phyloP scores from a whole-genome alignment of 2,888 invertebrate genomes.

The Eupithecia subumbrata region DNA sequence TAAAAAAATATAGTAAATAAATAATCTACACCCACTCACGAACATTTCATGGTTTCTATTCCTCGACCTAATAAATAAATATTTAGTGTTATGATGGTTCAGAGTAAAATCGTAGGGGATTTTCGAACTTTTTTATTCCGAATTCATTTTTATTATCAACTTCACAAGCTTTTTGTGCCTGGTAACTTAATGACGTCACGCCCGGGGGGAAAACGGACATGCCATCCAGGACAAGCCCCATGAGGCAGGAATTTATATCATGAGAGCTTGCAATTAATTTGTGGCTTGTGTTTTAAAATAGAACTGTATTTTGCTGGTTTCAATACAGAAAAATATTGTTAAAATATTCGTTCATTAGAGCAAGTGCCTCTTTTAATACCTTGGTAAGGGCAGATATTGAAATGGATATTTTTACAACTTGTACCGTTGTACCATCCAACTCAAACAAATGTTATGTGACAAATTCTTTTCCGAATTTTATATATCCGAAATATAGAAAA shows the following conservation, averaged over 20 bases:
- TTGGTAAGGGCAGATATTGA: too few relatives aligned
- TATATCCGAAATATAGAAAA: too few relatives aligned
- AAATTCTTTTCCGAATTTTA: too few relatives aligned
- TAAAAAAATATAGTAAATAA: too few relatives aligned
- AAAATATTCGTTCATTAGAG: too few relatives aligned
- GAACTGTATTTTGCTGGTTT: neutral
- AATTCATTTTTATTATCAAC: neutral
- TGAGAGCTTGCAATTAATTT: slow-evolving; percentile 22
- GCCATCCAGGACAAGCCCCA: slow-evolving; percentile 16
- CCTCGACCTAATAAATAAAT: neutral
- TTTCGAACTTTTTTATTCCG: neutral
- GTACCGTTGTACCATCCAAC: too few relatives aligned
- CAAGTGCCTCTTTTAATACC: too few relatives aligned
- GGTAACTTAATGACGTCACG: slow-evolving; percentile 17
- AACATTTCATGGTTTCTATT: neutral
- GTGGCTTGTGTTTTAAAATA: slow-evolving; percentile 4
- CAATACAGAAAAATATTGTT: neutral
- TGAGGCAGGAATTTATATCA: slow-evolving; percentile 15
- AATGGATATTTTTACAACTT: too few relatives aligned
- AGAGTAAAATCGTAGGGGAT: neutral
- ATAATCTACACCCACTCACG: neutral
- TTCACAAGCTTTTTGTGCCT: neutral
- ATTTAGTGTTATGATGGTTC: too few relatives aligned
- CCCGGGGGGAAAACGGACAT: slow-evolving; percentile 9
- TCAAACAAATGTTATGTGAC: too few relatives aligned